Base-by-base conservation (phyloP, 2,797 vertebrate genomes). In the Myioborus miniatus region DNA sequence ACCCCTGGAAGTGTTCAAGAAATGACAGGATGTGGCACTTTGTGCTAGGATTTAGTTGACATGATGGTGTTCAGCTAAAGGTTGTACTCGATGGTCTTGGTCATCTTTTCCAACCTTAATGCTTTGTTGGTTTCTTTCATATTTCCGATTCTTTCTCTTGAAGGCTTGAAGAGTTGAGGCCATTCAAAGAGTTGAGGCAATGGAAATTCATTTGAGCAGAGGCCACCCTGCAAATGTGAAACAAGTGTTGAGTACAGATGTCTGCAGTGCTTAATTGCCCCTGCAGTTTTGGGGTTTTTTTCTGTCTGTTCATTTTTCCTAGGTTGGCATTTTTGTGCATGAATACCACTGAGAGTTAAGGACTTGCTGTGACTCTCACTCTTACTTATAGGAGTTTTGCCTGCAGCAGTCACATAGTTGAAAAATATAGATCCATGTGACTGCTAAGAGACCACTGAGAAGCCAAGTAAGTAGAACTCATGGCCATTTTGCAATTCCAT, bases 401-500 rank as follows among this genome's bases (percentile, higher is more conserved):
- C 98, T 98, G 96, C 97, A 98, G 98, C 98, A 43, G 97, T 98
- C 96, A 96, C 97, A 97, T 84, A 96, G 97, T 97, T 98, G 98
- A 98, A 98, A 97, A 98, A 95, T 97, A 92, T 12, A 97, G 96
- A 93, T 98, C 95, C 96, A 44, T 94, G 96, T 97, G 97, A 95
- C 96, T 97, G 97, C 97, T 97, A 87, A 94, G 97, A 98, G 97
- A 95, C 96, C 95, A 96, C 94, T 87, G 92, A 96, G 85, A 96
- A 97, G 94, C 95, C 96, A 97, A 95, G 96, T 94, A 97, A 97
- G 96, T 83, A 97, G 97, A 95, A 97, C 96, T 95, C 90, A 62
- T 96, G 97, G 96, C 97, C 98, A 97, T 98, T 98, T 98, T 97
- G 97, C 98, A 98, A 98, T 98, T 98, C 97, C 96, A 98, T 97